phyloP scores from a whole-genome alignment of 1,140 invertebrate genomes.

The Batillaria attramentaria region DNA sequence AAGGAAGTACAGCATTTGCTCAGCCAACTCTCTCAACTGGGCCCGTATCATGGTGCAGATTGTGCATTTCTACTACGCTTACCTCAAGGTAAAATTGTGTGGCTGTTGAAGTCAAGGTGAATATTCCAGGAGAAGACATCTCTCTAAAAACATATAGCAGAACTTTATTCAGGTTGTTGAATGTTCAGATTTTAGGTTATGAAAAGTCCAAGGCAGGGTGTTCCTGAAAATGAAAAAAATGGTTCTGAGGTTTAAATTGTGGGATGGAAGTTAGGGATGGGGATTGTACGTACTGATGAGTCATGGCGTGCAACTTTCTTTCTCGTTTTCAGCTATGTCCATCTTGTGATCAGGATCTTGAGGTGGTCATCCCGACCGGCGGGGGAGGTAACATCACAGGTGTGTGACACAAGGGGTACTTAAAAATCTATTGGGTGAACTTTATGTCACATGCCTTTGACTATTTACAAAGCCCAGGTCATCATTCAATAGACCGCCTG shows the following conservation, averaged over 20 bases:
- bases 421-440: too few relatives aligned
- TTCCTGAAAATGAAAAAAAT: too few relatives aligned
- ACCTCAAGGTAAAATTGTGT: slow-evolving; percentile 62
- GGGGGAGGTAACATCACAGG: slow-evolving; percentile 72
- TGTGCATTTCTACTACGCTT: slow-evolving; percentile 73
- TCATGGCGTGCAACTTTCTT: neutral
- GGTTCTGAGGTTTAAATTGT: too few relatives aligned
- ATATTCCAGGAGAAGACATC: neutral
- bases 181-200: neutral
- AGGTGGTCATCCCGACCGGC: slow-evolving; percentile 73
- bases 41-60: slow-evolving; percentile 73
- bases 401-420: slow-evolving; percentile 47
- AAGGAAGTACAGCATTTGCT: slow-evolving; percentile 64
- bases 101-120: neutral
- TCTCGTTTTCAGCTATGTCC: slow-evolving; percentile 55
- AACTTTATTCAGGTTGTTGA: neutral
- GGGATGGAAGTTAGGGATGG: too few relatives aligned
- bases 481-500: too few relatives aligned
- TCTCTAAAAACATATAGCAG: neutral
- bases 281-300: neutral
- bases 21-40: slow-evolving; percentile 75
- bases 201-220: neutral
- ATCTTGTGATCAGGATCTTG: slow-evolving; percentile 59
- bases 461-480: too few relatives aligned
- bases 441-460: too few relatives aligned